A percentile compares a stretch with the other conserved stretches of the same genome.
Evolutionary conservation across 2,888 invertebrate genomes (phyloP).

Genomic region (Leptinotarsa tumamoca): DNA sequence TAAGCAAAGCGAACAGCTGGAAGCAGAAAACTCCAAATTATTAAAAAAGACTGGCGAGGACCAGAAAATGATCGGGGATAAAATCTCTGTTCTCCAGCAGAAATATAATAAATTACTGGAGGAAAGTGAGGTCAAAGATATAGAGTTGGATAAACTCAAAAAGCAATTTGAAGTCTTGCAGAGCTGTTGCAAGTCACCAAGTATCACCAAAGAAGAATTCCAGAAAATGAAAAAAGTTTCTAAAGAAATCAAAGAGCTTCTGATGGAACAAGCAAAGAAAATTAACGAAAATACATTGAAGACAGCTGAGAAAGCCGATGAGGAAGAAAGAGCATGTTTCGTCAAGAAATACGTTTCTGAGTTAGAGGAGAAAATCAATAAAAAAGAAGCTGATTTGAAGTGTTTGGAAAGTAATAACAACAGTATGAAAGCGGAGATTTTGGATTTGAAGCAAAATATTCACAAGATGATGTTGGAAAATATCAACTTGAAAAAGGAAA

Average conservation of each 20-base stretch:
- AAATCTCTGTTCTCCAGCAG: constrained; percentile 12
- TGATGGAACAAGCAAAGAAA: constrained; percentile 34
- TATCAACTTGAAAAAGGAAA: constrained; percentile 42
- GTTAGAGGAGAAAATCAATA: constrained; percentile 28
- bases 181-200: constrained; percentile 20
- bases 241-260: constrained; percentile 42
- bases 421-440: constrained; percentile 38
- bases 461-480: constrained; percentile 47
- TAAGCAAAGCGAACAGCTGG: constrained; percentile 25
- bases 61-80: constrained; percentile 17
- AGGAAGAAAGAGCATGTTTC: not conserved
- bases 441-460: constrained; percentile 42
- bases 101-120: constrained; percentile 32
- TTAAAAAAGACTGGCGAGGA: constrained; percentile 21
- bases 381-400: constrained; percentile 27
- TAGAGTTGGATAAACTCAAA: constrained; percentile 27
- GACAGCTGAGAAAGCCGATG: constrained; percentile 1
- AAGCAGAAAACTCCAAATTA: constrained; percentile 21
- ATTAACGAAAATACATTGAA: constrained; percentile 27
- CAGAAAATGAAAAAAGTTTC: constrained; percentile 44
- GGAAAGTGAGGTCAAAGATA: constrained; percentile 29
- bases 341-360: constrained; percentile 13
- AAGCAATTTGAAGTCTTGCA: constrained; percentile 29
- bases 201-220: constrained; percentile 43
- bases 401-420: constrained; percentile 35